Evolutionary conservation across 2,113 vertebrate genomes (phyloP), one percentile per base, ranked within the genome.

Genomic region (Sinosuthora webbiana): DNA sequence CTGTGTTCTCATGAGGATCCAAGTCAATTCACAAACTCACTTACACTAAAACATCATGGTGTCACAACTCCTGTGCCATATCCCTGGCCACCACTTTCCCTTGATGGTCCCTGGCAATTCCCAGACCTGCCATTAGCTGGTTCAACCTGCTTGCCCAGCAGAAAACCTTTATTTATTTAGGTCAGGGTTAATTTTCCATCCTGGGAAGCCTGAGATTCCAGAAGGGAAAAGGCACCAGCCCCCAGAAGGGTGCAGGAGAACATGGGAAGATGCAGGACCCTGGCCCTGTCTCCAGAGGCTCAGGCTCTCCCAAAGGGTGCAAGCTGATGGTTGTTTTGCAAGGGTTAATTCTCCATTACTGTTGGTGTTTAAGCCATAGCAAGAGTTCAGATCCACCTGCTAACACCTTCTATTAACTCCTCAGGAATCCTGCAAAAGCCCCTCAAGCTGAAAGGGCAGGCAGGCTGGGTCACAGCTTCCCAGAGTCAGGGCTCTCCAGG

Each of bases 151-250:
- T 69, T 35, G 63, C 89, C 68, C 47, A 87, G 83, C 50, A 78
- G 63, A 94, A 95, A 93, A 50, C 33, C 20, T 64, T 50, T 41
- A 41, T 82, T 90, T 81, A 79, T 71, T 78, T 85, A 49, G 63
- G 59, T 77, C 59, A 55, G 55, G 56, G 55, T 70, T 97, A 39
- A 57, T 83, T 93, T 92, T 68, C 62, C 49, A 83, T 62, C 24
- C 30, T 20, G 22, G 59, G 33, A 83, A 88, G 50, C 22, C 45
- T 23, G 7, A 83, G 37, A 30, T 57, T 71, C 55, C 75, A 65
- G 44, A 65, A 78, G 12, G 30, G 20, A 82, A 78, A 65, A 47
- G 49, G 59, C 47, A 70, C 6, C 16, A 74, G 17, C 6, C 24
- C 28, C 53, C 1, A 4, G 30, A 7, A 67, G 15, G 37, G 45